phyloP scores from a whole-genome alignment of 2,113 vertebrate genomes.

The Lepisosteus osseus region DNA sequence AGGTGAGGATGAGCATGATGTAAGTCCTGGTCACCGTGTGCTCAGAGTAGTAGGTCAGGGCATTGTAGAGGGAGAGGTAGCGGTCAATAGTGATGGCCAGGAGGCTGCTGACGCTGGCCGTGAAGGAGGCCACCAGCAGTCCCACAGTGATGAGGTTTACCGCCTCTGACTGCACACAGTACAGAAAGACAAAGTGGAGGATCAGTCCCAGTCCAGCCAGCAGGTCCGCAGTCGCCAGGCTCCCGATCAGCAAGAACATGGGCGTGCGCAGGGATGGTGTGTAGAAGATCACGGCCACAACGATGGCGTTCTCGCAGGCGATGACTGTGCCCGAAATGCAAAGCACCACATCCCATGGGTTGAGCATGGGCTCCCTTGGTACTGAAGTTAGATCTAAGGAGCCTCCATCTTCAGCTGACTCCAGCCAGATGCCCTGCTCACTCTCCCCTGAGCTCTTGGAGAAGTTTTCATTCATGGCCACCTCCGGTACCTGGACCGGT shows the following conservation, averaged over 20 bases:
- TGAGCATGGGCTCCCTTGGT: conserved; percentile 55
- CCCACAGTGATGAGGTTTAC: conserved; percentile 78
- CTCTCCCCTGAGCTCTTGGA: conserved; percentile 31
- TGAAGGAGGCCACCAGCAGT: conserved; percentile 81
- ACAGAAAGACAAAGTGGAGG: conserved; percentile 81
- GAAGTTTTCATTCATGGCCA: conserved; percentile 40
- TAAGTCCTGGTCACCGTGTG: conserved; percentile 77
- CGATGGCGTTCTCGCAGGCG: conserved; percentile 82
- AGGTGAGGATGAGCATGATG: conserved; percentile 77
- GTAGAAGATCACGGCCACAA: conserved; percentile 83
- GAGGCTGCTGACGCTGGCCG: conserved; percentile 84
- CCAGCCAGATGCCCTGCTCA: conserved; percentile 43
- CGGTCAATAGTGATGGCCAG: conserved; percentile 88
- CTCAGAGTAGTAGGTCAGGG: conserved; percentile 85
- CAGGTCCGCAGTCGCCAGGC: conserved; percentile 83
- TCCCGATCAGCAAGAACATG: conserved; percentile 85
- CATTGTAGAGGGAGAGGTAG: conserved; percentile 86
- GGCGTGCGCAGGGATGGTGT: conserved; percentile 78
- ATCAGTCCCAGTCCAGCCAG: conserved; percentile 83
- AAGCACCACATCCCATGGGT: conserved; percentile 82
- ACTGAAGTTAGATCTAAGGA: conserved; percentile 53
- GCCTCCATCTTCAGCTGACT: conserved; percentile 31
- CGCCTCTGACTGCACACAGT: conserved; percentile 67
- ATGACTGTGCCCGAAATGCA: conserved; percentile 88
- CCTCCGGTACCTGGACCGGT: not conserved